These are phyloP conservation scores for Halichondria panicea DNA, from an alignment of 37 sponge, comb jelly and placozoan species.

Conservation along the genomic window DNA sequence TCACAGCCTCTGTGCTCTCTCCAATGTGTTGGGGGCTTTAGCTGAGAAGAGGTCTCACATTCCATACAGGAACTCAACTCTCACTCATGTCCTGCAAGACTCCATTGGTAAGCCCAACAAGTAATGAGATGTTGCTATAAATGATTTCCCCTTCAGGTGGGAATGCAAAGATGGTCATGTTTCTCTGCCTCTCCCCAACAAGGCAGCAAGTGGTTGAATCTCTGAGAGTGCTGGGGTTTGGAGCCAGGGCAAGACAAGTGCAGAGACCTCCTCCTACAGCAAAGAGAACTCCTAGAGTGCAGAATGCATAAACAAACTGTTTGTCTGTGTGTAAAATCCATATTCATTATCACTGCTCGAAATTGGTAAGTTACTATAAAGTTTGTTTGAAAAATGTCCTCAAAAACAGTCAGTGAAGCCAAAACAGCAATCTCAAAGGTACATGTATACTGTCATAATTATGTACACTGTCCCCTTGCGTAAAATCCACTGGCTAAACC, in stretches of 20 bases:
- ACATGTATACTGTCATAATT: neutral
- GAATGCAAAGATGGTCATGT: conserved; percentile 67
- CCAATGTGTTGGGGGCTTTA: conserved; percentile 63
- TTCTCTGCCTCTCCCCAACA: conserved; percentile 67
- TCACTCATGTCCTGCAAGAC: conserved; percentile 64
- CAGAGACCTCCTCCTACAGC: conserved; percentile 36
- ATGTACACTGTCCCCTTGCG: too few species aligned
- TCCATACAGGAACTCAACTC: conserved; percentile 71
- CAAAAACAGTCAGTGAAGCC: conserved; percentile 89
- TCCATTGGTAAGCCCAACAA: conserved; percentile 39
- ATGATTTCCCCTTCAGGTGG: conserved; percentile 42
- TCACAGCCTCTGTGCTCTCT: conserved; percentile 44
- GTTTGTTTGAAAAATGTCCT: too few species aligned
- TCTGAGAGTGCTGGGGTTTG: conserved; percentile 53
- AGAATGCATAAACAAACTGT: too few species aligned
- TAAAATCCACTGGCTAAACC: too few species aligned
- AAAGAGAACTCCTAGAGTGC: neutral
- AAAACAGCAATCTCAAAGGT: conserved; percentile 89
- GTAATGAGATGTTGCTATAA: neutral
- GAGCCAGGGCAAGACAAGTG: conserved; percentile 55
- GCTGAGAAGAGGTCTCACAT: conserved; percentile 53
- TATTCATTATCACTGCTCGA: too few species aligned
- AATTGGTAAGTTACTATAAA: too few species aligned
- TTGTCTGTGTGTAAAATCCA: too few species aligned
- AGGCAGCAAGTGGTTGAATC: conserved; percentile 48